A percentile compares a stretch with the other conserved stretches of the same genome.
Conservation (phyloP, 2,888 invertebrate species). For the Osmoderma eremita region DNA sequence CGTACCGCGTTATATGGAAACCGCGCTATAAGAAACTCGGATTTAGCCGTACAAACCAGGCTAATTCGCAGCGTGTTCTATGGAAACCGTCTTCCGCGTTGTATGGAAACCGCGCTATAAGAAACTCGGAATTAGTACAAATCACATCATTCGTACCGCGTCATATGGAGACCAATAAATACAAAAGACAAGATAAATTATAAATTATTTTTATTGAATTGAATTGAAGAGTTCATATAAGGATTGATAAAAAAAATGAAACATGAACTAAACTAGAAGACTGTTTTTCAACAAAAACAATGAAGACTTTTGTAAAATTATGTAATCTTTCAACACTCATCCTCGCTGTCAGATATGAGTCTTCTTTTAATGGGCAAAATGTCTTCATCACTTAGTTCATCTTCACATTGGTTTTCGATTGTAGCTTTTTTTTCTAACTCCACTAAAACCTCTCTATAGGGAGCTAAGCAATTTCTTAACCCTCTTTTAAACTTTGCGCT, state of each 20-base stretch:
- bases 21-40: constrained; percentile 10
- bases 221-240: neutral
- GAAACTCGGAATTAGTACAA: constrained; percentile 7
- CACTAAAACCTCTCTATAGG: constrained; percentile 21
- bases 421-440: constrained; percentile 6
- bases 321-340: constrained; percentile 11
- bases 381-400: constrained; percentile 13
- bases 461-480: constrained; percentile 28
- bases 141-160: constrained; percentile 17
- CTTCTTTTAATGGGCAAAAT: constrained; percentile 4
- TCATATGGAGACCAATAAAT: constrained; percentile 7
- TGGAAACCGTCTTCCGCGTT: constrained; percentile 14
- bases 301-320: no score
- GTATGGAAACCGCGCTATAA: constrained; percentile 19
- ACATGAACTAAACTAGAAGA: neutral
- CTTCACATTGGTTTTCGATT: no score
- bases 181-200: constrained; percentile 2
- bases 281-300: no score
- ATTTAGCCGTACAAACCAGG: neutral
- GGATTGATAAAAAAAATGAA: constrained; percentile 1
- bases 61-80: constrained; percentile 7
- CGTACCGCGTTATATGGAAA: constrained; percentile 20
- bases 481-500: constrained; percentile 24
- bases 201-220: constrained; percentile 7
- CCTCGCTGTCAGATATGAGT: constrained; percentile 2